These are phyloP conservation scores for Drosophila pruinosa DNA, from an alignment of 1,140 invertebrate genomes.

Conservation along the genomic window DNA sequence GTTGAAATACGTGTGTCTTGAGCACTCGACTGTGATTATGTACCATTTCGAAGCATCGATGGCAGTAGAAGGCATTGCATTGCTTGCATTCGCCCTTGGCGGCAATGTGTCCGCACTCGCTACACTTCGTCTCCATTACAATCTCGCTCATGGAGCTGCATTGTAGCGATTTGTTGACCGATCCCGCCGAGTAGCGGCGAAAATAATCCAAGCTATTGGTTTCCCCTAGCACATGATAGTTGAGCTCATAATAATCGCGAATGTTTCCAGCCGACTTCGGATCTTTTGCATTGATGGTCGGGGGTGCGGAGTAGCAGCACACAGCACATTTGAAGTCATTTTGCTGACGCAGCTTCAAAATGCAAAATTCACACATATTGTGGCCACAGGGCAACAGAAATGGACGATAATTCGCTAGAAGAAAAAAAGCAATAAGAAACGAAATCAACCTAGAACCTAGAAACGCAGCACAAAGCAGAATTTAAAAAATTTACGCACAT, in stretches of 20 bases:
- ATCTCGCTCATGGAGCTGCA: not conserved
- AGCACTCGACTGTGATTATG: conserved; percentile 65
- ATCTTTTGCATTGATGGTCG: conserved; percentile 31
- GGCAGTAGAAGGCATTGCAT: conserved; percentile 65
- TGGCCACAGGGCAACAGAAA: conserved; percentile 68
- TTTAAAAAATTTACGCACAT: not conserved
- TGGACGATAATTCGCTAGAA: conserved; percentile 43
- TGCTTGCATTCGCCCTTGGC: conserved; percentile 51
- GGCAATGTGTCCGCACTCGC: conserved; percentile 43
- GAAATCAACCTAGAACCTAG: conserved; percentile 7
- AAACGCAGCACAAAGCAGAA: conserved; percentile 4
- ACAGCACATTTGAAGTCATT: conserved; percentile 47
- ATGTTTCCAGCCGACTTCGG: conserved; percentile 12
- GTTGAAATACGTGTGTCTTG: conserved; percentile 42
- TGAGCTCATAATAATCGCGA: conserved; percentile 58
- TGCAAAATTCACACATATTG: conserved; percentile 66
- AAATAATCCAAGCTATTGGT: conserved; percentile 18
- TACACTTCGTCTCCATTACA: conserved; percentile 42
- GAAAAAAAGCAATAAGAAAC: not conserved
- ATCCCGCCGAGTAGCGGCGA: conserved; percentile 10
- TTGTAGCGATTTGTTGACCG: conserved; percentile 33
- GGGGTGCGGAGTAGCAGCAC: conserved; percentile 36
- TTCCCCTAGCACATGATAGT: conserved; percentile 65
- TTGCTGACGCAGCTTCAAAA: conserved; percentile 33
- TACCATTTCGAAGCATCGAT: conserved; percentile 54